phyloP scores from a whole-genome alignment of 1,140 invertebrate species.

The Phthorimaea operculella region DNA sequence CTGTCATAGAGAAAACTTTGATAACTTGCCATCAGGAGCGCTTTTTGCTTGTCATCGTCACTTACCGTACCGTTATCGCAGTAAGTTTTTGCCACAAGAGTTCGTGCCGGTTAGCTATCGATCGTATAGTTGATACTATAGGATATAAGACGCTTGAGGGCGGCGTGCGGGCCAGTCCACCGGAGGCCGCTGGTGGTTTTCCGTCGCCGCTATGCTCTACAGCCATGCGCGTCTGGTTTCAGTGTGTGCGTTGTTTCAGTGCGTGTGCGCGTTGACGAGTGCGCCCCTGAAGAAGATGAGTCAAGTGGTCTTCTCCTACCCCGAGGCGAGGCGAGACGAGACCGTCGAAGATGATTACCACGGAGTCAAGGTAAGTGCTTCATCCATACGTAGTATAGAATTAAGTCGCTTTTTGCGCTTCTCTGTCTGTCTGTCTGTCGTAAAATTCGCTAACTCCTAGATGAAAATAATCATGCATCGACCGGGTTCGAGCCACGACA shows the following conservation, averaged over 20 bases:
- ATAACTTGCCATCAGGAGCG: not conserved
- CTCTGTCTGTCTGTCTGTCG: too few relatives aligned
- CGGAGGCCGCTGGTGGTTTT: constrained; percentile 17
- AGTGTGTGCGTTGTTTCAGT: constrained; percentile 51
- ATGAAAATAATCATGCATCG: too few relatives aligned
- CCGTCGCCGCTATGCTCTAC: constrained; percentile 7
- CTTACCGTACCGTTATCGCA: not conserved
- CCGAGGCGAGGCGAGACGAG: constrained; percentile 81
- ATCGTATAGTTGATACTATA: not conserved
- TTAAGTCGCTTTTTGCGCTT: too few relatives aligned
- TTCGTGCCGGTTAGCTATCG: not conserved
- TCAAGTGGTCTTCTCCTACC: constrained; percentile 73
- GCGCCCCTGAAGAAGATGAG: constrained; percentile 41
- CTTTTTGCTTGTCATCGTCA: not conserved
- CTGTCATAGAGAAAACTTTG: not conserved
- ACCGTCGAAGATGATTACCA: constrained; percentile 83
- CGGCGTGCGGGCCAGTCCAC: constrained; percentile 28
- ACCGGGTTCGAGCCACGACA: too few relatives aligned
- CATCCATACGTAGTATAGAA: too few relatives aligned
- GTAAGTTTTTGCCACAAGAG: not conserved
- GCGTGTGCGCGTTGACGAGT: constrained; percentile 33
- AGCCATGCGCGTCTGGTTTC: constrained; percentile 26
- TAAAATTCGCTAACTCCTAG: too few relatives aligned
- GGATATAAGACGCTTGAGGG: constrained; percentile 10
- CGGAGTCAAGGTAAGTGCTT: constrained; percentile 77